Evolutionary conservation across 2,113 vertebrate genomes (phyloP).

Genomic region (Ageneiosus marmoratus): DNA sequence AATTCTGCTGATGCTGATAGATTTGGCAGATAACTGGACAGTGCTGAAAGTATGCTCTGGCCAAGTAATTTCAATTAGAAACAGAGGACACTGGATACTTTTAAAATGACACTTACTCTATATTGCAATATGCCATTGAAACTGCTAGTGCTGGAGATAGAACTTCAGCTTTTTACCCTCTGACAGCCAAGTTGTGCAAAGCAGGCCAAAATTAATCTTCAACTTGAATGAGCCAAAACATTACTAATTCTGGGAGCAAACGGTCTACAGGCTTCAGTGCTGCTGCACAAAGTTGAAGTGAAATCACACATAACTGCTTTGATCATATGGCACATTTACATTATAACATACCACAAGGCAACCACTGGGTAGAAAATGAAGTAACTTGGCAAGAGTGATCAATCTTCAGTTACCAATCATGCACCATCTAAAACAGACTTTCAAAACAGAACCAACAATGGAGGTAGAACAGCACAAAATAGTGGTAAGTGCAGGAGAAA

Average conservation of each 20-base stretch:
- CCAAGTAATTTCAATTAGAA: constrained; percentile 37
- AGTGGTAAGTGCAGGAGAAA: constrained; percentile 14
- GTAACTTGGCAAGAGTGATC: not conserved
- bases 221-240: constrained; percentile 14
- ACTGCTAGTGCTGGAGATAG: constrained; percentile 12
- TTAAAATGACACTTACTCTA: constrained; percentile 38
- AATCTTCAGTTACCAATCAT: not conserved
- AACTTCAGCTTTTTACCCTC: not conserved
- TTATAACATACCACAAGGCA: not conserved
- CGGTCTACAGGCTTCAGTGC: not conserved
- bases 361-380: not conserved
- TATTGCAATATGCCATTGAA: constrained; percentile 26
- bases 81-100: constrained; percentile 40
- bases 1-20: constrained; percentile 35
- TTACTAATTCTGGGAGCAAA: constrained; percentile 26
- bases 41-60: constrained; percentile 17
- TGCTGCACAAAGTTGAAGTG: constrained; percentile 24
- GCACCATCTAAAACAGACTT: not conserved
- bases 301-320: constrained; percentile 25
- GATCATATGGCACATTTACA: constrained; percentile 27
- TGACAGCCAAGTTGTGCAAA: constrained; percentile 30
- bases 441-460: not conserved
- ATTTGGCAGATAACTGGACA: constrained; percentile 34
- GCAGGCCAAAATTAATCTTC: constrained; percentile 31
- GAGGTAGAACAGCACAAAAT: not conserved